These are phyloP conservation scores for Pristionchus arcanus DNA, from an alignment of 2,888 invertebrate genomes.

Conservation along the genomic window DNA sequence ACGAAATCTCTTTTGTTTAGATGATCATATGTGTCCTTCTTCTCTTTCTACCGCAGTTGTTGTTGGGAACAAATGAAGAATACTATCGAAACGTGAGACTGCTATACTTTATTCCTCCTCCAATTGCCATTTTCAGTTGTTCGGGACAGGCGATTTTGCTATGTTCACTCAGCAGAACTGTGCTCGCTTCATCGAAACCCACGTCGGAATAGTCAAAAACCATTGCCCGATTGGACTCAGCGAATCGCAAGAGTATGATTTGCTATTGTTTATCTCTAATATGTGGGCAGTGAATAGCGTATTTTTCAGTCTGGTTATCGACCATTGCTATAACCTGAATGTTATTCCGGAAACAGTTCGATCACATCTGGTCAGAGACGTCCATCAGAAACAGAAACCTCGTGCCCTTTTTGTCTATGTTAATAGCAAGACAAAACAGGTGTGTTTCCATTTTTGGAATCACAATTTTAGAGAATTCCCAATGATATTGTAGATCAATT, in stretches of 20 bases:
- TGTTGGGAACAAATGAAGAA: neutral
- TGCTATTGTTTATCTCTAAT: neutral
- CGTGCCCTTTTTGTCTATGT: neutral
- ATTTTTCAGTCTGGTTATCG: slow-evolving; percentile 25
- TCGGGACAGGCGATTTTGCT: slow-evolving; percentile 24
- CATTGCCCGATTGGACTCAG: slow-evolving; percentile 24
- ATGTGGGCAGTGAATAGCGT: neutral
- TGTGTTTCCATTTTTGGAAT: neutral
- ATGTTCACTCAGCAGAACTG: neutral
- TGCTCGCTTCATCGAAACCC: neutral
- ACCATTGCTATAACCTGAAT: neutral
- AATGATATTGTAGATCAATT: neutral
- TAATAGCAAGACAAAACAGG: neutral
- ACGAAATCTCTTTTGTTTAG: neutral
- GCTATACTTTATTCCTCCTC: neutral
- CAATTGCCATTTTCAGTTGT: slow-evolving; percentile 13
- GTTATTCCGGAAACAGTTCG: neutral
- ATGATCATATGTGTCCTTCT: slow-evolving; percentile 5
- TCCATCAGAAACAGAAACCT: neutral
- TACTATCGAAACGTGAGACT: neutral
- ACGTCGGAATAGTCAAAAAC: neutral
- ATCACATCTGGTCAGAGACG: slow-evolving; percentile 44
- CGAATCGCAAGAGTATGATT: neutral
- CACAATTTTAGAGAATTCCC: neutral
- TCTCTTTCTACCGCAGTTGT: slow-evolving; percentile 10